Base-by-base conservation (phyloP, 2,888 invertebrate genomes). In the Cheilosia grossa region DNA sequence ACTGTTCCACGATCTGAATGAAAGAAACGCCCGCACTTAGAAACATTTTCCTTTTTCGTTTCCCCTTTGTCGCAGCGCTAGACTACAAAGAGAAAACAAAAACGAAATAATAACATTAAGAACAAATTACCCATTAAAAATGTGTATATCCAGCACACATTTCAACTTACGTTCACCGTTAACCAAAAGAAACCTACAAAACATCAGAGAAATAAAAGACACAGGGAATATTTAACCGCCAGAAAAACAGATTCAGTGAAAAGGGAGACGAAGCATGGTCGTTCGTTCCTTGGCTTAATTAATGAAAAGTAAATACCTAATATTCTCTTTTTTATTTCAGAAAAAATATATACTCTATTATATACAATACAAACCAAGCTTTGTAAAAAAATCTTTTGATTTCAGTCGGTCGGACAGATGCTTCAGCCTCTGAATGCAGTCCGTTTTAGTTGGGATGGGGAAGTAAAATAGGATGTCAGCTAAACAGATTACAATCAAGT, bases 251-350 rank as follows among this genome's bases (percentile, higher is more conserved):
- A 61, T 44, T 61, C 59, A 15, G 13, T 21, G 44, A 44, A 54
- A 24, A 33, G 49, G 19, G 17, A 30, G 5, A 59, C 10, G 10
- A 49, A 27, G 42, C 40, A 64, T n/a, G 40, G 40, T 80, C 63
- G 67, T 66, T 72, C 79, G 64, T 64, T 72, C 66, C 58, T 64
- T 53, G 73, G 59, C 66, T 80, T 66, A 73, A 80, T 80, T 80
- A 80, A 80, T 80, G 79, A 80, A 80, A 80, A 73, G 59, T 73
- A 80, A 80, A 80, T 80, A 54, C 53, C 27, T 54, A 79, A 73
- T 73, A 7, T 59, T 72, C 44, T 72, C 51, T 21, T 44, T 58
- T 72, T 59, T 21, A 44, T 77, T 77, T 59, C 37, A 63, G 53
- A 73, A 54, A 73, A 37, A 37, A 37, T 37, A 9, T 33, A 13